Evolutionary conservation across 2,888 invertebrate genomes (phyloP), one percentile per base, ranked within the genome.

Genomic region (Rugalucina vietnamica): DNA sequence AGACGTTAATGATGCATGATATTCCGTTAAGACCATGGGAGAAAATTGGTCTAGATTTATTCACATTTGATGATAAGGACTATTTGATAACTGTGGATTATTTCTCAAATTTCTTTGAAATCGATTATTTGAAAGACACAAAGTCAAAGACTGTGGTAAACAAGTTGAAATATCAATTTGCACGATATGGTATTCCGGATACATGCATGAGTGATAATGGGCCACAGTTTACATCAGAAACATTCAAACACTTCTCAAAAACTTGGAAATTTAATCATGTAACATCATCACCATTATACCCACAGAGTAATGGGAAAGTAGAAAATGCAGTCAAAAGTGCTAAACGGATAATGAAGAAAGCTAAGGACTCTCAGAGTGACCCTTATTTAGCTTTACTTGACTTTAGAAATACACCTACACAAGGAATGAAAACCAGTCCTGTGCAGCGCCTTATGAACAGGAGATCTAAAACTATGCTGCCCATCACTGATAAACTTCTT

Each of bases 31-130:
- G 82, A 39, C 82, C 88, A 29, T 89, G 87, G 89, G n/a, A 73
- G 24, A 85, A 84, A 69, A 43, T 89, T 0, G 88, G 83, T 4
- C 57, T 79, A 43, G 85, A 89, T 50, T 32, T 88, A n/a, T 78
- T 88, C 34, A 60, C 75, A 27, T 79, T 69, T 34, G 37, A 37
- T 21, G 71, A 43, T 10, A 57, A 72, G 60, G 84, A 85, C 39
- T 89, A 88, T 72, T 49, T 89, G 0, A 24, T 89, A 12, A 78
- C 86, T 1, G 86, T 89, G 10, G 88, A 89, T 72, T 89, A 89
- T 50, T 89, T 65, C 75, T 89, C 87, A 0, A 88, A 89, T 36
- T 90, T 76, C 74, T 82, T 82, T 18, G 90, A 89, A 79, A 70
- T 89, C 12, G n/a, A n/a, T n/a, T n/a, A n/a, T n/a, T n/a, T n/a